Base-by-base conservation (phyloP, 2,888 invertebrate species). In the Barypeithes pellucidus region DNA sequence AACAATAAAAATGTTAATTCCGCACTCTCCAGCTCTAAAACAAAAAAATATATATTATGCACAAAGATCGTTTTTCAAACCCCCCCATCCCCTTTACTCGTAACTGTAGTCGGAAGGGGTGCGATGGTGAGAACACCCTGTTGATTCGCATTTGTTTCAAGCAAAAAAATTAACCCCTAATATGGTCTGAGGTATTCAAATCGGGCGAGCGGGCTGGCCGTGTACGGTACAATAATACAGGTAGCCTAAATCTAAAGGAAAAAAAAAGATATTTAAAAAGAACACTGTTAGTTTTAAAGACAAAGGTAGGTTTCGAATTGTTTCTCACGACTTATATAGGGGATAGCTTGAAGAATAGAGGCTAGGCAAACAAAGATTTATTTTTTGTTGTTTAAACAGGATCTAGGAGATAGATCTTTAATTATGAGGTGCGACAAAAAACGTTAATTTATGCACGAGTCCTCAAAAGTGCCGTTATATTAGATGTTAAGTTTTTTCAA, bases 61-160 rank as follows among this genome's bases (percentile, higher is more conserved):
- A 81, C 81, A 82, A 81, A 79, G 83, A 82, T 84, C 84, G 81
- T 82, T 81, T 80, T 78, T 79, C 77, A 76, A 76, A 76, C 16
- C 20, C 75, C 16, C 20, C 75, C 78, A 68, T 75, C 75, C 73
- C 67, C 59, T 71, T 75, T 75, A 71, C 75, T 70, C 73, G 77
- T 77, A 50, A 61, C 66, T 66, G 47, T 66, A 41, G 60, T 65
- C 45, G 43, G 7, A 41, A 62, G 33, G 70, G 71, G 71, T 65
- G 71, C 47, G 57, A 50, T 36, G 59, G 67, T 67, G 67, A 69
- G 66, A 72, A 66, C 66, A 66, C 66, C 67, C 65, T 24, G 72
- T 50, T 59, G 65, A 65, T 57, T 16, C 33, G 65, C 45, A 16
- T 67, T 71, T 71, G 70, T 71, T 71, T 71, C 70, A 71, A 59